Percentiles rank a stretch among this genome's conserved stretches.
Evolutionary conservation across 2,888 invertebrate species (phyloP).

Genomic region (Harpagoxenus sublaevis): DNA sequence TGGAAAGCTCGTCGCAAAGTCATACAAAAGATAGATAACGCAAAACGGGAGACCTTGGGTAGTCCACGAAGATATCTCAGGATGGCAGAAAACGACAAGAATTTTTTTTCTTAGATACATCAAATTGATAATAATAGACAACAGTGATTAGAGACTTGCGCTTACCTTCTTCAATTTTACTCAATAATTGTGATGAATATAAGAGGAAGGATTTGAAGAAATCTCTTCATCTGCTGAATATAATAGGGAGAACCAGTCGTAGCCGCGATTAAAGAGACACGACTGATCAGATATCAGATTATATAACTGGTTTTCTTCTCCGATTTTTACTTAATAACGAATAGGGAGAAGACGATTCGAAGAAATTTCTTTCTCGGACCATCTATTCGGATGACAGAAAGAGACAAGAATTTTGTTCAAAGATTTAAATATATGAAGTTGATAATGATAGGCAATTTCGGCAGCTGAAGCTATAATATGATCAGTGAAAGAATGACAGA

Average conservation of each 20-base stretch:
- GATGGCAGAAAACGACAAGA: background rate
- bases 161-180: background rate
- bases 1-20: conserved; percentile 10
- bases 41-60: background rate
- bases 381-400: background rate
- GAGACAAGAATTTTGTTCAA: background rate
- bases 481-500: background rate
- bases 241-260: background rate
- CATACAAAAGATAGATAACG: conserved; percentile 33
- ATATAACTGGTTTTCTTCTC: background rate
- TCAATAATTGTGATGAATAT: background rate
- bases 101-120: background rate
- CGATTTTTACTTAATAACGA: background rate
- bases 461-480: background rate
- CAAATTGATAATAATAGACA: background rate
- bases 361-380: background rate
- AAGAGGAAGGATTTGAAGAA: background rate
- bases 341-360: background rate
- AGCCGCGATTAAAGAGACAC: background rate
- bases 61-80: background rate
- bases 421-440: background rate
- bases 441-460: background rate
- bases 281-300: background rate
- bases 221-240: background rate
- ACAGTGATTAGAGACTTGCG: background rate